Percentiles rank a stretch among this genome's conserved stretches.
Evolutionary conservation across 1,140 invertebrate species (phyloP).

Genomic region (Penaeus vannamei): DNA sequence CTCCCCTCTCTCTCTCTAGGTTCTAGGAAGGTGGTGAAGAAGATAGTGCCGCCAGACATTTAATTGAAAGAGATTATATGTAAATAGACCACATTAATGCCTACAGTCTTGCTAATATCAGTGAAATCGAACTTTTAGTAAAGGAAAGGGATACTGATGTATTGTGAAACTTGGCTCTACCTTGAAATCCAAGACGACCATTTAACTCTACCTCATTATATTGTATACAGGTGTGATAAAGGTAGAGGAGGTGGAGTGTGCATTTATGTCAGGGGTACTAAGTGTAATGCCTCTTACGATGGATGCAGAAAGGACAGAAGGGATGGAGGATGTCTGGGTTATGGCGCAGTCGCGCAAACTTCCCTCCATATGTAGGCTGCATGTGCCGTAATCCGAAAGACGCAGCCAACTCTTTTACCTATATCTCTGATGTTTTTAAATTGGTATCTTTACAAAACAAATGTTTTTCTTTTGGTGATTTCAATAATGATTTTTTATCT

Average conservation of each 20-base stretch:
- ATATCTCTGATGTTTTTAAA: too few relatives aligned
- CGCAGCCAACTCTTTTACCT: background rate
- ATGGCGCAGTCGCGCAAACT: background rate
- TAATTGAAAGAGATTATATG: background rate
- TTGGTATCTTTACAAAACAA: too few relatives aligned
- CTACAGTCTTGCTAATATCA: conserved; percentile 25
- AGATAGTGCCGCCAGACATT: background rate
- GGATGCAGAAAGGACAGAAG: background rate
- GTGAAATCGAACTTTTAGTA: background rate
- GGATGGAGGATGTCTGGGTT: conserved; percentile 26
- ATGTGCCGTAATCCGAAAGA: conserved; percentile 5
- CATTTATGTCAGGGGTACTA: too few relatives aligned
- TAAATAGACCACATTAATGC: conserved; percentile 9
- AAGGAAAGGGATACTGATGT: background rate
- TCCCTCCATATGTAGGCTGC: conserved; percentile 7
- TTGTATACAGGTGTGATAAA: background rate
- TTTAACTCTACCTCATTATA: conserved; percentile 4
- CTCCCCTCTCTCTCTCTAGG: background rate
- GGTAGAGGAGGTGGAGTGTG: too few relatives aligned
- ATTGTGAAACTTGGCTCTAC: conserved; percentile 8
- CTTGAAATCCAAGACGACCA: background rate
- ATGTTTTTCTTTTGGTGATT: conserved; percentile 1
- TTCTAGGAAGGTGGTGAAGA: background rate
- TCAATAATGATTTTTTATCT: conserved; percentile 19
- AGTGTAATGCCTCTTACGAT: background rate